Evolutionary conservation across 2,888 invertebrate species (phyloP), one percentile per base, ranked within the genome.

Genomic region (Ennomos erosarius): DNA sequence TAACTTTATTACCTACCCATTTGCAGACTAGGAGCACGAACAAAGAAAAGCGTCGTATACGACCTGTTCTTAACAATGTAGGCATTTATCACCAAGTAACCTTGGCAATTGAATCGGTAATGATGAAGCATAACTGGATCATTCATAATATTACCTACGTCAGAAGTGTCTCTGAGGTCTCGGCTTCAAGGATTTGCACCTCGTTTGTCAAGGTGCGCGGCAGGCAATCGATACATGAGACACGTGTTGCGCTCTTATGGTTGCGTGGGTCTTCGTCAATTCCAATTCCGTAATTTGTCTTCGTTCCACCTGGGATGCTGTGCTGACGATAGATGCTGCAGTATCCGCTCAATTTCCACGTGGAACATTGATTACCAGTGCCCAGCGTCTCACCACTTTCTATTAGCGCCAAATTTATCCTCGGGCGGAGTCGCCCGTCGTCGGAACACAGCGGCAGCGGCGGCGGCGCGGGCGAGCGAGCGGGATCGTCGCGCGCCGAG

Each of bases 341-440:
- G 76, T 74, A 81, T 77, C 71, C 72, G 78, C 81, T 84, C 81
- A 79, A 86, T 86, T 85, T 86, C 77, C 80, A 83, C 82, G 81
- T 85, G 81, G 80, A 88, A 81, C 90, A 91, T 91, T 88, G 91
- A 91, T 91, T 90, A 85, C 88, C 79, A 78, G 82, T 84, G 83
- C 84, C 82, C 87, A 85, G 81, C 82, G 82, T 77, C 79, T 78
- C 79, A 82, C 81, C 83, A 81, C 85, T 85, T 87, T 82, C 85
- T 78, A 87, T 90, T 87, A 89, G 90, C 87, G 90, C 90, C 90
- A 90, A 91, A 90, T 88, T 88, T 88, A 91, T 84, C 90, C 84
- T 90, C 90, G 90, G 87, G 82, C 76, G 78, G 78, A 79, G 82
- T 88, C 90, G 90, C 81, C 76, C 70, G 71, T 71, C 62, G 71